Base-by-base conservation (phyloP, 2,797 vertebrate species). In the Chrosomus eos region DNA sequence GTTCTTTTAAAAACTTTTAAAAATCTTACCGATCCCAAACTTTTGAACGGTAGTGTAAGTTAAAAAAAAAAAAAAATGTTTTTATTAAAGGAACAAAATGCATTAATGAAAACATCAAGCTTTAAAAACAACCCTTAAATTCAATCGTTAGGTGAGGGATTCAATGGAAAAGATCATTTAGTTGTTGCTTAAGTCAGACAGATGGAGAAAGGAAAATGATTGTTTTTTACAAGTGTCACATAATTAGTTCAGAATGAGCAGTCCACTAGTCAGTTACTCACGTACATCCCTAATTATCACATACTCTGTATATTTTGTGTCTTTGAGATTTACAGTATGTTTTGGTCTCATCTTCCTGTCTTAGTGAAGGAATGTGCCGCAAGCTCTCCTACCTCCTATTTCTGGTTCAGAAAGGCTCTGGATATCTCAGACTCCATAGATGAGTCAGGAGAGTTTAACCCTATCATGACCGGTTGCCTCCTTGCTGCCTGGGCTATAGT, bases 341-440 rank as follows among this genome's bases (percentile, higher is more conserved):
- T 51, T 78, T 58, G 18, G 45, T 84, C 36, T 45, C 19, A n/a
- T 73, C 48, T 80, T 89, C 55, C 2, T 64, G 83, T 82, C 53
- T 88, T 90, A 95, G 95, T 95, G 78, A 94, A 90, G 85, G 95
- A 95, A 91, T 95, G 95, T 58, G 88, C 91, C 0, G 71, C 81
- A 33, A 96, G 95, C 87, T 96, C 96, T 13, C 92, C 96, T 3
- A 97, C 96, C 0, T 93, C 95, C 0, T 97, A 95, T 82, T 97
- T 96, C 92, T 97, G 96, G 96, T 96, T 96, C 90, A 95, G 95
- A 5, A 94, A 95, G 87, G 95, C 96, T 11, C 92, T 97, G 7
- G 91, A 96, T 73, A 95, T 96, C 90, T 95, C 96, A 0, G 92
- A 93, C 83, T 96, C 95, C 33, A 96, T 97, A 8, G 86, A 94